Conservation (phyloP, 2,113 vertebrate genomes). For the Triplophysa siluroides region DNA sequence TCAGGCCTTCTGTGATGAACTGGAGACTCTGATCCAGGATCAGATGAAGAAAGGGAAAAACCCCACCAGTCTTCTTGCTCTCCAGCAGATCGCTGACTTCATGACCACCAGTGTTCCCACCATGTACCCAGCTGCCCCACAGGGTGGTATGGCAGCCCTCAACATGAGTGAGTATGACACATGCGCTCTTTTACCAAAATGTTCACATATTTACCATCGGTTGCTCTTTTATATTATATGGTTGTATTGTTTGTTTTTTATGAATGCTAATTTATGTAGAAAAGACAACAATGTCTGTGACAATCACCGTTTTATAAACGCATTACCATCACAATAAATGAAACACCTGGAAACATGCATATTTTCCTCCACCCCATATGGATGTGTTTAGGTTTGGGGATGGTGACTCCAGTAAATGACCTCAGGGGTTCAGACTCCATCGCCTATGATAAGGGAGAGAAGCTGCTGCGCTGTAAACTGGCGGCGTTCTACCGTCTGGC, state of each 20-base stretch:
- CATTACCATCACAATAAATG: too few species aligned
- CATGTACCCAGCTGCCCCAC: constrained; percentile 91
- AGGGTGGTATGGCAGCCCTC: constrained; percentile 94
- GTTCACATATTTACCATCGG: too few species aligned
- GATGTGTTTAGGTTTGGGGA: constrained; percentile 85
- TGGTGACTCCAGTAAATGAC: constrained; percentile 98
- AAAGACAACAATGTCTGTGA: too few species aligned
- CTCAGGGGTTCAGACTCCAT: constrained; percentile 95
- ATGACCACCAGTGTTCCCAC: constrained; percentile 93
- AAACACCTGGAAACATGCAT: too few species aligned
- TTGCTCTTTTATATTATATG: too few species aligned
- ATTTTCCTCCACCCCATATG: background rate
- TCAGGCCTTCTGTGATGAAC: constrained; percentile 95
- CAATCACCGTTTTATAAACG: too few species aligned
- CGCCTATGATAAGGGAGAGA: constrained; percentile 97
- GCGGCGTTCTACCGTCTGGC: constrained; percentile 93
- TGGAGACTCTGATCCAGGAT: constrained; percentile 98
- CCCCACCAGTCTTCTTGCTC: constrained; percentile 89
- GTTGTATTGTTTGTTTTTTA: too few species aligned
- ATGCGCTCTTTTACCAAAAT: too few species aligned
- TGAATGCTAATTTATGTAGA: too few species aligned
- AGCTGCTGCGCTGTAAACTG: constrained; percentile 90
- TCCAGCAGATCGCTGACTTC: constrained; percentile 98
- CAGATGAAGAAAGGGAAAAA: constrained; percentile 98
- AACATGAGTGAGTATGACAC: constrained; percentile 90